Percentiles rank a stretch among this genome's conserved stretches.
These are phyloP conservation scores for Phyllopteryx taeniolatus DNA, from an alignment of 2,113 vertebrate species.

Conservation along the genomic window DNA sequence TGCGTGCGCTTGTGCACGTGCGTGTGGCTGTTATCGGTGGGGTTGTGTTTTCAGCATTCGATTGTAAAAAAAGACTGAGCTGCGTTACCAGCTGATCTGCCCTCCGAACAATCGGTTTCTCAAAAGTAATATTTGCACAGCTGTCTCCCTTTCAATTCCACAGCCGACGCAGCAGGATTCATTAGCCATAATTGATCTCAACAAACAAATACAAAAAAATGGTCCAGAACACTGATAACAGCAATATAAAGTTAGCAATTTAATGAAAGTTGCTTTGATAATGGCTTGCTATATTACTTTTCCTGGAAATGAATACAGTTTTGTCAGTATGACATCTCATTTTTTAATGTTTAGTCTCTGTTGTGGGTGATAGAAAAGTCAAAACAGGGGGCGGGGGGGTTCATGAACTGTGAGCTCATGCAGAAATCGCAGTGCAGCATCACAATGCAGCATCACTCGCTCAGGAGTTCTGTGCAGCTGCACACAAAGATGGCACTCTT, in stretches of 20 bases:
- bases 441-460: background rate
- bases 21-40: too few species aligned
- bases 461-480: background rate
- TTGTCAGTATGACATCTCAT: conserved; percentile 9
- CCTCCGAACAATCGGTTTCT: conserved; percentile 49
- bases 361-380: background rate
- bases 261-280: conserved; percentile 27
- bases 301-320: conserved; percentile 13
- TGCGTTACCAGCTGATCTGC: conserved; percentile 26
- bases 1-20: too few species aligned
- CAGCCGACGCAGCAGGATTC: conserved; percentile 51
- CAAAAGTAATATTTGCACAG: conserved; percentile 52
- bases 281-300: conserved; percentile 7
- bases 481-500: background rate
- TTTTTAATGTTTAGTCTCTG: background rate
- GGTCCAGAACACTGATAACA: conserved; percentile 32
- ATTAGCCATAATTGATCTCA: conserved; percentile 54
- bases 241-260: conserved; percentile 24
- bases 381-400: background rate
- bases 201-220: conserved; percentile 46
- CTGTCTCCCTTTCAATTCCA: conserved; percentile 50
- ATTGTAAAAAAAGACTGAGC: background rate
- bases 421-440: background rate
- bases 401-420: background rate
- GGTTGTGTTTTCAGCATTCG: background rate